Evolutionary conservation across 2,113 vertebrate species (phyloP).

Genomic region (Pyrgilauda ruficollis): DNA sequence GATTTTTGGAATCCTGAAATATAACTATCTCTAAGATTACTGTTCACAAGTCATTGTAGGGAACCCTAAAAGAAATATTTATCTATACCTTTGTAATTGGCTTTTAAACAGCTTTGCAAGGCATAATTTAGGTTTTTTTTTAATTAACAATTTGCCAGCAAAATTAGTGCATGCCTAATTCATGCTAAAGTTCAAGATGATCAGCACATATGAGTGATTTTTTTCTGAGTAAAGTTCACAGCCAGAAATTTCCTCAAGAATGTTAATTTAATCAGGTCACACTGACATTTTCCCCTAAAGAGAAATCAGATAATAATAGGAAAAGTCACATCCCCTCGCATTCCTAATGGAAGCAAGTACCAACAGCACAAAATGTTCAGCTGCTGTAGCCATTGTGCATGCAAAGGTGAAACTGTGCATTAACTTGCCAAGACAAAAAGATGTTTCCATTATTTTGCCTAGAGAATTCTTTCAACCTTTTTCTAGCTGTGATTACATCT

Average conservation of each 20-base stretch:
- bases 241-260: conserved; percentile 1
- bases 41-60: neutral
- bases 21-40: neutral
- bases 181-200: conserved; percentile 11
- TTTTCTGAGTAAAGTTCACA: conserved; percentile 22
- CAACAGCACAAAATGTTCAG: neutral
- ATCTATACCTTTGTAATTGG: neutral
- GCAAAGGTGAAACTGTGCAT: neutral
- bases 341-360: neutral
- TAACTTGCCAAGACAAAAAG: neutral
- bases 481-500: neutral
- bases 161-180: neutral
- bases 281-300: conserved; percentile 8
- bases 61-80: neutral
- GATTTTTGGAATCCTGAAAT: neutral
- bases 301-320: neutral
- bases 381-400: neutral
- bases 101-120: neutral
- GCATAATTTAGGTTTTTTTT: neutral
- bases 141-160: neutral
- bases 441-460: neutral
- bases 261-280: conserved; percentile 54
- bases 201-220: neutral
- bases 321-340: neutral
- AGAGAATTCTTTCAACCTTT: neutral